Conservation (phyloP, 2,113 vertebrate species). For the Amazona guildingii region DNA sequence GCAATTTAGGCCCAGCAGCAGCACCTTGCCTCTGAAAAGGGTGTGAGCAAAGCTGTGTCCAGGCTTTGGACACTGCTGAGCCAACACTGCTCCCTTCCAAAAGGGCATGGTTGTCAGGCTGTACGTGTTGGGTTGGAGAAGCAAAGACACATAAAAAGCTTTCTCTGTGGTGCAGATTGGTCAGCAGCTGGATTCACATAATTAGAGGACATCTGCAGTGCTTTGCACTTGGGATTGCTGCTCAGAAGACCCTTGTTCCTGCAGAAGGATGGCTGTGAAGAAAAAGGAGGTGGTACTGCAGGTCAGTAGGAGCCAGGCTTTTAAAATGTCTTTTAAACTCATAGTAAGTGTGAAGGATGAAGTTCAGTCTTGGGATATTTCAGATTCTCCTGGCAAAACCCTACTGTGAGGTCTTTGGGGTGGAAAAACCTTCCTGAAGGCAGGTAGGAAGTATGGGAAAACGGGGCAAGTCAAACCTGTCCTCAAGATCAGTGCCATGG, state of each 20-base stretch:
- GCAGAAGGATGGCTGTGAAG: conserved; percentile 48
- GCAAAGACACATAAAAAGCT: not conserved
- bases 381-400: not conserved
- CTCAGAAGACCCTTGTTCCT: not conserved
- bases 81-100: not conserved
- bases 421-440: not conserved
- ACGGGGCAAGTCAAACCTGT: not conserved
- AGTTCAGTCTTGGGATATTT: not conserved
- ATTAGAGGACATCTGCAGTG: not conserved
- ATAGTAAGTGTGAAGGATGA: not conserved
- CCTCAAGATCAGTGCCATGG: not conserved
- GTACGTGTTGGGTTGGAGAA: rapidly evolving
- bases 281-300: conserved; percentile 56
- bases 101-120: not conserved
- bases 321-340: not conserved
- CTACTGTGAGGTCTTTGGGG: rapidly evolving
- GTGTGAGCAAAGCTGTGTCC: not conserved
- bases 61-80: not conserved
- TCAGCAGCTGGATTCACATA: not conserved
- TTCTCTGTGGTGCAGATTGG: not conserved
- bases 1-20: not conserved
- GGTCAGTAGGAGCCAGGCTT: conserved; percentile 42
- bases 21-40: rapidly evolving
- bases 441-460: not conserved
- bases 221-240: not conserved